These are phyloP conservation scores for Rhincodon typus DNA, from an alignment of 2,797 vertebrate species.

Conservation along the genomic window DNA sequence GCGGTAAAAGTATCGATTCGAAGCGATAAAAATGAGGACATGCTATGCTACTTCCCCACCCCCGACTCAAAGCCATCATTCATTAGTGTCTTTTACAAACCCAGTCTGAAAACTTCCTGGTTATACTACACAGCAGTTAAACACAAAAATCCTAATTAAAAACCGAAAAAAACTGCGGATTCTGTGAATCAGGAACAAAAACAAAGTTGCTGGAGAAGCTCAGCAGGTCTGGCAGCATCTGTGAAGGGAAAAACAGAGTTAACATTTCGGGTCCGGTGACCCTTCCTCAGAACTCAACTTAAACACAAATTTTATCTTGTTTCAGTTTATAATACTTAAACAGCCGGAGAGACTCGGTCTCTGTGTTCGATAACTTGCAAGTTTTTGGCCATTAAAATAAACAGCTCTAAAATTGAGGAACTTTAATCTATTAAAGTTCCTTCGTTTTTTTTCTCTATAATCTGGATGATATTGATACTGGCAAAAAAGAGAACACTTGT, in stretches of 20 bases:
- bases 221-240: too few relatives aligned
- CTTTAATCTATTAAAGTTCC: background rate
- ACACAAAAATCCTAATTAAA: too few relatives aligned
- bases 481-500: background rate
- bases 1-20: background rate
- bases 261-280: too few relatives aligned
- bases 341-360: background rate
- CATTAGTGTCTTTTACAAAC: background rate
- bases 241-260: too few relatives aligned
- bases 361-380: background rate
- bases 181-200: too few relatives aligned
- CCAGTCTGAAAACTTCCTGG: background rate
- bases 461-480: background rate
- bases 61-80: background rate
- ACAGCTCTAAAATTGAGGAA: background rate
- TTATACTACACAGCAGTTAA: background rate
- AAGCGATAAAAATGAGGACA: background rate
- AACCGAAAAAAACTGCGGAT: too few relatives aligned
- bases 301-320: background rate
- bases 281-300: too few relatives aligned
- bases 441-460: background rate
- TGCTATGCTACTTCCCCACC: too few relatives aligned
- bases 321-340: background rate
- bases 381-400: background rate
- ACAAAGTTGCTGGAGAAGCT: too few relatives aligned